Percentiles rank a stretch among this genome's conserved stretches.
Conservation (phyloP, 2,113 vertebrate genomes). For the Urocynchramus pylzowi region DNA sequence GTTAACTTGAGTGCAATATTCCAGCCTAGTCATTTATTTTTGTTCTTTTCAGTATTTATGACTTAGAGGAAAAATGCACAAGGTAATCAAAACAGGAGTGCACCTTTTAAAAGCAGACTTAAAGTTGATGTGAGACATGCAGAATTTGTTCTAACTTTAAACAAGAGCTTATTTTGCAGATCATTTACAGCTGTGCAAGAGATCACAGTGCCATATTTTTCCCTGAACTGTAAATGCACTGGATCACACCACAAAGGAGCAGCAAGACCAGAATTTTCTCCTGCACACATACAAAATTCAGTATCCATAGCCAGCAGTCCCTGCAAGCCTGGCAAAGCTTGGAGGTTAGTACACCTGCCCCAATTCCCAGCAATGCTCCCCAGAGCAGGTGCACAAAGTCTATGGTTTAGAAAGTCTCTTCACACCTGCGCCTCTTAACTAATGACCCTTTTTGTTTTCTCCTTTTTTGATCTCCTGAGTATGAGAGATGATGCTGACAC, state of each 20-base stretch:
- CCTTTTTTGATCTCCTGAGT: conserved; percentile 32
- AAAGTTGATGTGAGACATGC: not conserved
- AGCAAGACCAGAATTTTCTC: not conserved
- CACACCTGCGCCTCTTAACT: conserved; percentile 47
- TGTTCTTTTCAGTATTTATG: not conserved
- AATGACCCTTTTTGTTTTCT: conserved; percentile 53
- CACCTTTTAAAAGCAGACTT: not conserved
- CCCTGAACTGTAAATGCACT: not conserved
- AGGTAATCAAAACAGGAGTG: not conserved
- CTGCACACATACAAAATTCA: not conserved
- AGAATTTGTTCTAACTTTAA: not conserved
- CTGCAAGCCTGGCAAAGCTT: not conserved
- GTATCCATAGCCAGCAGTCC: not conserved
- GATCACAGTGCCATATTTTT: not conserved
- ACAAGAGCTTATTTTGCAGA: not conserved
- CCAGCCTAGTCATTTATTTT: not conserved
- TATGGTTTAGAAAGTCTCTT: conserved; percentile 15
- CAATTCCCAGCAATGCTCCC: conserved; percentile 12
- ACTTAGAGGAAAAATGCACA: not conserved
- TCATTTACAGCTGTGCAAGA: not conserved
- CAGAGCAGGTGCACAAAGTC: conserved; percentile 38
- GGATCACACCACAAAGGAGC: not conserved
- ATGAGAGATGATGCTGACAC: conserved; percentile 37
- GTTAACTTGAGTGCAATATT: not conserved
- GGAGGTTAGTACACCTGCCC: conserved; percentile 25